Conservation (phyloP, 1,140 invertebrate genomes). For the Ostrea edulis region DNA sequence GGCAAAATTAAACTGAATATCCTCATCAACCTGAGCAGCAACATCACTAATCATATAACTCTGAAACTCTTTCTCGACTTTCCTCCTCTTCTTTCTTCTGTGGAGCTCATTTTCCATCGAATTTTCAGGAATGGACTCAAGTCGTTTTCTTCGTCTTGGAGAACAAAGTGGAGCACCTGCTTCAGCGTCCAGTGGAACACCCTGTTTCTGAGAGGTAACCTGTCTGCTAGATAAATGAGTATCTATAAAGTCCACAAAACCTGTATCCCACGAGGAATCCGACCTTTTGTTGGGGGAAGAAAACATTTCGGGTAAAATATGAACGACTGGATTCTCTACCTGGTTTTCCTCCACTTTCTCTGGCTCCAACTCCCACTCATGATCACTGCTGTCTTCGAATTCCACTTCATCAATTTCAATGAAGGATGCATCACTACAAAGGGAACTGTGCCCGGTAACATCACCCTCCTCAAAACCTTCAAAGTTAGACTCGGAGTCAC, state of each 20-base stretch:
- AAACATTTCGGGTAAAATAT: conserved; percentile 50
- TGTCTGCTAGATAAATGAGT: conserved; percentile 41
- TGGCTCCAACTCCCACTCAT: conserved; percentile 58
- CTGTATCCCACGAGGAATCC: conserved; percentile 63
- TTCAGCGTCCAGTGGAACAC: too few species aligned
- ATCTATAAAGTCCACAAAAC: conserved; percentile 59
- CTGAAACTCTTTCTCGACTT: background rate
- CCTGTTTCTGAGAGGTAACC: background rate
- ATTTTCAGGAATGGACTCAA: conserved; percentile 7
- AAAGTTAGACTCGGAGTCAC: conserved; percentile 55
- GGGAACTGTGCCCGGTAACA: conserved; percentile 9
- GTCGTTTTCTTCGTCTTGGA: background rate
- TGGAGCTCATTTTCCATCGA: background rate
- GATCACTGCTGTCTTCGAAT: conserved; percentile 53
- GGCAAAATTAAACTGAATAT: conserved; percentile 35
- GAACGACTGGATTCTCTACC: conserved; percentile 37
- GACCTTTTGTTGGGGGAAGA: conserved; percentile 61
- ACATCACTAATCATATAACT: background rate
- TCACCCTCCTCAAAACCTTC: conserved; percentile 59
- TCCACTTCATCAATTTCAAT: conserved; percentile 58
- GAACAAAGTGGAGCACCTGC: background rate
- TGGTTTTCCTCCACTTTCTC: conserved; percentile 32
- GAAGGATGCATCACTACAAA: conserved; percentile 59
- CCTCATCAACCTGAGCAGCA: conserved; percentile 3
- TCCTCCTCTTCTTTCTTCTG: conserved; percentile 15